A percentile compares a stretch with the other conserved stretches of the same genome.
Evolutionary conservation across 2,113 vertebrate genomes (phyloP).

Genomic region (Ovis aries): ARS-UI_Ramb_v3.0 NC_056059.1:38726001-38726500

Average conservation of each 20-base stretch:
- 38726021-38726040: neutral
- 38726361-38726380: conserved; percentile 4
- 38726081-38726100: neutral
- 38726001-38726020: neutral
- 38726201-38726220: neutral
- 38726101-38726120: neutral
- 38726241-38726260: neutral
- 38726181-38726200: neutral
- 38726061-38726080: conserved; percentile 19
- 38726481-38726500: neutral
- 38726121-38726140: neutral
- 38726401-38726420: neutral
- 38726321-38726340: neutral
- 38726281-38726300: neutral
- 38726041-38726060: neutral
- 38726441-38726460: neutral
- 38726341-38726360: neutral
- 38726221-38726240: neutral
- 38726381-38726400: neutral
- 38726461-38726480: neutral
- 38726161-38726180: neutral
- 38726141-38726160: neutral
- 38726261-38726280: neutral
- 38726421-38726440: neutral
- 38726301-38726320: neutral